A percentile compares a stretch with the other conserved stretches of the same genome.
These are phyloP conservation scores for Emydoidea blandingii DNA, from an alignment of 2,797 vertebrate genomes.

Conservation along the genomic window DNA sequence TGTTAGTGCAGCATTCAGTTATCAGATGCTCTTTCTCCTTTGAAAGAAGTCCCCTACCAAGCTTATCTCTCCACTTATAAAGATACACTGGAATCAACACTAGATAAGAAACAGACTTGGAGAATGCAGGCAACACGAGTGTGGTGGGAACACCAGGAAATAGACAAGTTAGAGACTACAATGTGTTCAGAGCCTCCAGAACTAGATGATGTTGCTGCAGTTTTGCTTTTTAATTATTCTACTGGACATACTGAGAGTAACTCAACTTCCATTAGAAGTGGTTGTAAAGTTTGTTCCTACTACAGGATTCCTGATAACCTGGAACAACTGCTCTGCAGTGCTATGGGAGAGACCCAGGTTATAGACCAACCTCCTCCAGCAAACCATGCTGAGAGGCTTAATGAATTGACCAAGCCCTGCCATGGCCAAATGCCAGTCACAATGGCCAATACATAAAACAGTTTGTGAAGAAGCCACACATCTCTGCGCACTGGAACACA, in stretches of 20 bases:
- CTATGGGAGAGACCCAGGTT: background rate
- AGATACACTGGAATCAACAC: background rate
- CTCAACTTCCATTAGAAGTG: background rate
- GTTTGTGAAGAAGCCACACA: background rate
- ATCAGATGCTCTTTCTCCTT: background rate
- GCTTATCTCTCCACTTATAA: background rate
- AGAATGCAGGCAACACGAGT: background rate
- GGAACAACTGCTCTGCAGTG: background rate
- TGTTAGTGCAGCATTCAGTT: background rate
- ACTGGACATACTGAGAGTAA: background rate
- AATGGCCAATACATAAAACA: background rate
- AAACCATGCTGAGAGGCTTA: background rate
- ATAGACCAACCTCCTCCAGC: background rate
- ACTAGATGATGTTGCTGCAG: background rate
- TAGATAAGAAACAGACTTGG: slow-evolving; percentile 4
- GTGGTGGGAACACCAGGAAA: background rate
- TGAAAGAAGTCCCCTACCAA: slow-evolving; percentile 4
- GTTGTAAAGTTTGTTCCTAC: background rate
- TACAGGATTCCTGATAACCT: background rate
- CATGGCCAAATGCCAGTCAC: background rate
- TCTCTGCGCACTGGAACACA: background rate
- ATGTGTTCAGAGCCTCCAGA: background rate
- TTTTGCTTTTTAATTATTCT: background rate
- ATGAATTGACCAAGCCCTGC: background rate
- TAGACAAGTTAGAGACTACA: background rate